A percentile compares a stretch with the other conserved stretches of the same genome.
Conservation (phyloP, 2,113 vertebrate species). For the Gila orcuttii region DNA sequence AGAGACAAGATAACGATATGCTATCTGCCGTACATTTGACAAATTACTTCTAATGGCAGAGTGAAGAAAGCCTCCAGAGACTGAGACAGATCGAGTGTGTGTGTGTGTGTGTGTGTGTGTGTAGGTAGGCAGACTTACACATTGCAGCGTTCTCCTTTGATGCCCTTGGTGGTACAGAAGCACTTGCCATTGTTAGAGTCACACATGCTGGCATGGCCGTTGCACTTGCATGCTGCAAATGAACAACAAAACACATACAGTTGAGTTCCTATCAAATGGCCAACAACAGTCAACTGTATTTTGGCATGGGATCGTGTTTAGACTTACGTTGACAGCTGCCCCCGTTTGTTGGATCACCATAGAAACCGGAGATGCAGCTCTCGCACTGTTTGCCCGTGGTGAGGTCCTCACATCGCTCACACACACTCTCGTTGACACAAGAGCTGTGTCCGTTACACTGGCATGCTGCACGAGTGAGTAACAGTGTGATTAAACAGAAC, state of each 20-base stretch:
- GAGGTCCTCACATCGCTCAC: constrained; percentile 95
- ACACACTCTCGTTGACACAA: constrained; percentile 92
- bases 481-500: neutral
- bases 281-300: neutral
- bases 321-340: constrained; percentile 95
- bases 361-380: constrained; percentile 93
- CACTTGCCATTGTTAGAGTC: constrained; percentile 94
- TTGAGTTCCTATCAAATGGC: neutral
- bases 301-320: constrained; percentile 10
- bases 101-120: neutral
- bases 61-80: neutral
- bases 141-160: constrained; percentile 97
- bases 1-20: neutral
- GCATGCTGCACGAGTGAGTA: constrained; percentile 79
- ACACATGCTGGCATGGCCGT: constrained; percentile 93
- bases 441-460: constrained; percentile 98
- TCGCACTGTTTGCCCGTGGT: constrained; percentile 94
- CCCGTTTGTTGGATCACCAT: constrained; percentile 95
- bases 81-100: neutral
- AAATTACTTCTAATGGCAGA: constrained; percentile 23
- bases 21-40: neutral
- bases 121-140: constrained; percentile 86
- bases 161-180: constrained; percentile 98
- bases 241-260: constrained; percentile 23
- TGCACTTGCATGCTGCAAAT: constrained; percentile 92